Evolutionary conservation across 2,888 invertebrate genomes (phyloP).

Genomic region (Nomada hirtipes): DNA sequence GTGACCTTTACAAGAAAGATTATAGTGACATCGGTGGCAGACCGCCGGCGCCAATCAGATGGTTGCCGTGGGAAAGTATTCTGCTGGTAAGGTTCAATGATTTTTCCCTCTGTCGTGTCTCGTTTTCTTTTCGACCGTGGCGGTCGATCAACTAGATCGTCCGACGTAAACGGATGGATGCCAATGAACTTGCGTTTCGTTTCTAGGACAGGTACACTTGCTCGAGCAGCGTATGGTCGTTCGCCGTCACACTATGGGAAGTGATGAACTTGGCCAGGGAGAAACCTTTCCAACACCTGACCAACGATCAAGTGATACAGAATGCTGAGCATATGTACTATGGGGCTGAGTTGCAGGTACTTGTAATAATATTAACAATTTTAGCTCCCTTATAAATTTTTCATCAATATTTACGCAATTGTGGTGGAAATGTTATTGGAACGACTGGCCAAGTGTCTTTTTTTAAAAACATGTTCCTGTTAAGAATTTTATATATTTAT

Average conservation of each 20-base stretch:
- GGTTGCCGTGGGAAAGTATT: constrained; percentile 89
- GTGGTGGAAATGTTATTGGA: no score
- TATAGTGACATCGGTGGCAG: constrained; percentile 88
- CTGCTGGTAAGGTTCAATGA: constrained; percentile 84
- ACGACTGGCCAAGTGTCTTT: no score
- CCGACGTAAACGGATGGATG: not conserved
- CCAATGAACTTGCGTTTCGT: constrained; percentile 22
- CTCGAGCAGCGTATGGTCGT: constrained; percentile 88
- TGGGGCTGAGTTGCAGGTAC: constrained; percentile 87
- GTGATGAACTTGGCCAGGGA: constrained; percentile 87
- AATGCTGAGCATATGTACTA: constrained; percentile 89
- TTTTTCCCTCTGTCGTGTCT: constrained; percentile 8
- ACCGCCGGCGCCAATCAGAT: constrained; percentile 87
- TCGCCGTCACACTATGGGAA: constrained; percentile 89
- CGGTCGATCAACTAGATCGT: not conserved
- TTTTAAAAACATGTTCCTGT: no score
- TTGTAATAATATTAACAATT: not conserved
- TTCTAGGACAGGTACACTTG: constrained; percentile 88
- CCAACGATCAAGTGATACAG: constrained; percentile 87
- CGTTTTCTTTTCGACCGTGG: constrained; percentile 25
- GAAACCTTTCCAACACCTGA: constrained; percentile 87
- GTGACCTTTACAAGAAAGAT: constrained; percentile 87
- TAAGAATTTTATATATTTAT: no score
- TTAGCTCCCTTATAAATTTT: no score
- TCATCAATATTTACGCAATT: no score